phyloP scores from a whole-genome alignment of 2,113 vertebrate species.

The Rhagologus leucostigma region DNA sequence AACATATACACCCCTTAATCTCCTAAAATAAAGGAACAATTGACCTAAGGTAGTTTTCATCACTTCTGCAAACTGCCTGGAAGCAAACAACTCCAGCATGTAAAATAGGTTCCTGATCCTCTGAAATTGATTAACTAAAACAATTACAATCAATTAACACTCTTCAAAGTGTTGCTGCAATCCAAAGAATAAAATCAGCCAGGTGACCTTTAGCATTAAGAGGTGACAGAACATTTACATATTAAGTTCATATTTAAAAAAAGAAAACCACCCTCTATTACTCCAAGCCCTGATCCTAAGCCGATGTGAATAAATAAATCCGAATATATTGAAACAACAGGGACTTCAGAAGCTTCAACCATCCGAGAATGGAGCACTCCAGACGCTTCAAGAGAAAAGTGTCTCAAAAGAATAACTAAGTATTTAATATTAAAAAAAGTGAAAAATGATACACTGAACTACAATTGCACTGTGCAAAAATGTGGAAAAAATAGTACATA shows the following conservation, averaged over 20 bases:
- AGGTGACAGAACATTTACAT: constrained; percentile 25
- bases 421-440: neutral
- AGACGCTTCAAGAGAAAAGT: neutral
- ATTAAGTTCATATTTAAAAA: neutral
- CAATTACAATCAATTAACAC: constrained; percentile 59
- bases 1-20: neutral
- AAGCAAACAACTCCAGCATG: constrained; percentile 27
- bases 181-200: constrained; percentile 44
- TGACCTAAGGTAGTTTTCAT: neutral
- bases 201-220: constrained; percentile 49
- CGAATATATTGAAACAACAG: neutral
- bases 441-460: neutral
- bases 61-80: neutral
- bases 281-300: neutral
- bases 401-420: neutral
- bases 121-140: constrained; percentile 46
- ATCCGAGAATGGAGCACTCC: neutral
- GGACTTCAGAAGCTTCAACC: neutral
- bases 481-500: neutral
- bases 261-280: neutral
- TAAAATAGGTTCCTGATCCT: constrained; percentile 12
- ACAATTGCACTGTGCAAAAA: neutral
- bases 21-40: neutral
- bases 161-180: constrained; percentile 20
- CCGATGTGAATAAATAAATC: constrained; percentile 17